Conservation (phyloP, 2,113 vertebrate species). For the Lucifuga dentata region DNA sequence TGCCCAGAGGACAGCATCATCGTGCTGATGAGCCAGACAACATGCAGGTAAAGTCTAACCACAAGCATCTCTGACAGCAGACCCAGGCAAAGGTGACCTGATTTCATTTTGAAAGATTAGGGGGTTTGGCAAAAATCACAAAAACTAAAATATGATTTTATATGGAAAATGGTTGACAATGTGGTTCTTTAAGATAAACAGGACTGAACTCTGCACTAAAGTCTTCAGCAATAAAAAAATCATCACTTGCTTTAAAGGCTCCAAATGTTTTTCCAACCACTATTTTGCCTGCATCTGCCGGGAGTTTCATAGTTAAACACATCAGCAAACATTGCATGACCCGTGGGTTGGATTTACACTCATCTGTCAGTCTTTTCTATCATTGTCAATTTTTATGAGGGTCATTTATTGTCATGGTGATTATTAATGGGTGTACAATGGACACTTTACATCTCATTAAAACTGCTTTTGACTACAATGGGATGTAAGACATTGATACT, state of each 20-base stretch:
- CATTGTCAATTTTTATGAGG: slow-evolving; percentile 2
- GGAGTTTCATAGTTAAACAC: background rate
- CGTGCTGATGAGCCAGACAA: slow-evolving; percentile 86
- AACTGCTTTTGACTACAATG: slow-evolving; percentile 14
- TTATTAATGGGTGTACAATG: background rate
- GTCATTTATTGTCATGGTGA: background rate
- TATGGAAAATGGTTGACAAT: too few species aligned
- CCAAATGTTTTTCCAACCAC: background rate
- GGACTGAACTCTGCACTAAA: too few species aligned
- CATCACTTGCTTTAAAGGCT: too few species aligned
- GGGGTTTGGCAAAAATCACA: too few species aligned
- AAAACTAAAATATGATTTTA: too few species aligned
- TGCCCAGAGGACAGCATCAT: slow-evolving; percentile 83
- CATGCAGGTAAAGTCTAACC: slow-evolving; percentile 83
- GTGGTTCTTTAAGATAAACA: too few species aligned
- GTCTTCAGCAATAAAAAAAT: background rate
- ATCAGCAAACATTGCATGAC: slow-evolving; percentile 4
- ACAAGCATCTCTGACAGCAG: background rate
- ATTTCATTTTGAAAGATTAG: too few species aligned
- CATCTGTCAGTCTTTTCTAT: slow-evolving; percentile 3
- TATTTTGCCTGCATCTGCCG: too few species aligned
- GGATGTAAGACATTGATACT: slow-evolving; percentile 6
- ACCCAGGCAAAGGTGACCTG: background rate
- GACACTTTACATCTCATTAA: background rate
- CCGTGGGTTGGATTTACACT: slow-evolving; percentile 2